These are phyloP conservation scores for Eurois occulta DNA, from an alignment of 2,888 invertebrate species.

Conservation along the genomic window DNA sequence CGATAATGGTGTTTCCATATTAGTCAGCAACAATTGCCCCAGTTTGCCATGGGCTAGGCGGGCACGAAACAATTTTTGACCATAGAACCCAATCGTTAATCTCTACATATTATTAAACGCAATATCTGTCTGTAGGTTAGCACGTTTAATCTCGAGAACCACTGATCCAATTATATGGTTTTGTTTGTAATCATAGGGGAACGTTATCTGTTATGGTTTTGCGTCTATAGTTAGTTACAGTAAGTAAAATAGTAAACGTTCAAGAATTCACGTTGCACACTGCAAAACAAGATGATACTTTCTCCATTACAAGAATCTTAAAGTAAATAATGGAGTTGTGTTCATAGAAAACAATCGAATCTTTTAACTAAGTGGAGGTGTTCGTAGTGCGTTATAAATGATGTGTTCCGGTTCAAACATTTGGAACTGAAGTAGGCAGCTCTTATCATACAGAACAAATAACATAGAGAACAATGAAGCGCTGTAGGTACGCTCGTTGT, in stretches of 20 bases:
- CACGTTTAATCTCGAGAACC: constrained; percentile 50
- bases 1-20: constrained; percentile 85
- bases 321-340: constrained; percentile 52
- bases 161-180: constrained; percentile 51
- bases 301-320: constrained; percentile 31
- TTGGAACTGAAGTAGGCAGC: constrained; percentile 83
- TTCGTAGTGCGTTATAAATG: constrained; percentile 81
- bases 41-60: constrained; percentile 82
- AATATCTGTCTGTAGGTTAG: constrained; percentile 52
- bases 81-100: constrained; percentile 70
- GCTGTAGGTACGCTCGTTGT: constrained; percentile 81
- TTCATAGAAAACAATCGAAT: constrained; percentile 82
- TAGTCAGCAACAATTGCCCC: constrained; percentile 81
- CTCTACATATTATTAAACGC: constrained; percentile 62
- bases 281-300: constrained; percentile 19
- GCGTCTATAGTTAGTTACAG: constrained; percentile 31
- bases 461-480: constrained; percentile 87
- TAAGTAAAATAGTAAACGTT: constrained; percentile 24
- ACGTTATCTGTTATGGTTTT: constrained; percentile 22
- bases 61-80: constrained; percentile 82
- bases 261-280: constrained; percentile 1
- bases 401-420: constrained; percentile 82
- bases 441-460: constrained; percentile 89
- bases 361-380: constrained; percentile 81
- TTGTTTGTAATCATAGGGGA: constrained; percentile 43